phyloP scores from a whole-genome alignment of 1,140 invertebrate genomes.

The Drosophila athabasca region DNA sequence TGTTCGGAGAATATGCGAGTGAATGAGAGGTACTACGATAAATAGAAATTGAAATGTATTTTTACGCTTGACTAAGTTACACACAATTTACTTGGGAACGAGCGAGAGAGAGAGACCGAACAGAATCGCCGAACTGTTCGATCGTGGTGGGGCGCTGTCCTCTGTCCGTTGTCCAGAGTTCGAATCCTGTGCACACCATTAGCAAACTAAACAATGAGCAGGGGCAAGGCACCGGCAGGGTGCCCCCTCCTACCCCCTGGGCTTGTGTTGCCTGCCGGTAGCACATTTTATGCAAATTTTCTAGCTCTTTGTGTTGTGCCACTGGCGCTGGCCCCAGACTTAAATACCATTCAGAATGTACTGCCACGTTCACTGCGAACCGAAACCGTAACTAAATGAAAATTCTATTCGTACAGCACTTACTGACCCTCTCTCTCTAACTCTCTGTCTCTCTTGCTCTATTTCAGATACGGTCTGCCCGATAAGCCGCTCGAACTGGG shows the following conservation, averaged over 20 bases:
- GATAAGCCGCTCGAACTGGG: slow-evolving; percentile 90
- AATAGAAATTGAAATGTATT: slow-evolving; percentile 73
- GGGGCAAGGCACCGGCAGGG: background rate
- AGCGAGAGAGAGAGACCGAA: slow-evolving; percentile 8
- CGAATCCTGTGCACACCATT: slow-evolving; percentile 57
- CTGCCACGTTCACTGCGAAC: slow-evolving; percentile 25
- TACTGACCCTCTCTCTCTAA: slow-evolving; percentile 20
- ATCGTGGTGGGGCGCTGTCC: slow-evolving; percentile 1
- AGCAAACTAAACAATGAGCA: slow-evolving; percentile 69
- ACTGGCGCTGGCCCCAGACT: slow-evolving; percentile 15
- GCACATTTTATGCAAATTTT: slow-evolving; percentile 76
- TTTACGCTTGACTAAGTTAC: slow-evolving; percentile 60
- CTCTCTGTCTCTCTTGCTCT: background rate
- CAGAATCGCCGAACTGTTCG: background rate
- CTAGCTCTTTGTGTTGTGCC: slow-evolving; percentile 34
- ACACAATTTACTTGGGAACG: slow-evolving; percentile 50
- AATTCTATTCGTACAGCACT: slow-evolving; percentile 57
- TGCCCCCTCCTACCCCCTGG: background rate
- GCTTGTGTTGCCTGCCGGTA: slow-evolving; percentile 37
- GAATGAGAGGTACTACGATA: background rate
- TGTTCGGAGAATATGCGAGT: slow-evolving; percentile 26
- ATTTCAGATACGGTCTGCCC: slow-evolving; percentile 87
- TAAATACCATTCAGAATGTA: slow-evolving; percentile 73
- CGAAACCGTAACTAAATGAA: slow-evolving; percentile 32
- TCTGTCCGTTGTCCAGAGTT: background rate